phyloP scores from a whole-genome alignment of 2,888 invertebrate species.

The Cinara cedri region DNA sequence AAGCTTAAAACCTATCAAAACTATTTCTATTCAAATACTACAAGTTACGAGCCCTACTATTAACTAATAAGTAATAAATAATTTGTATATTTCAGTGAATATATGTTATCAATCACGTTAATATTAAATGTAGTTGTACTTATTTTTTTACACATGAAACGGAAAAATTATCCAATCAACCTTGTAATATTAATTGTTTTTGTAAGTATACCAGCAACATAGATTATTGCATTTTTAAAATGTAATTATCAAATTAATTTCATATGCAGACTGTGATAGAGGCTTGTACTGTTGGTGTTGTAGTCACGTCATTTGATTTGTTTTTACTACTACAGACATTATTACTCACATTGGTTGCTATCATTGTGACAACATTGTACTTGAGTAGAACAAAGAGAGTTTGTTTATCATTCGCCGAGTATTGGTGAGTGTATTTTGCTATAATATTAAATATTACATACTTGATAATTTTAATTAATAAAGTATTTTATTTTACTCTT shows the following conservation, averaged over 20 bases:
- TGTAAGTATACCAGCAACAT: conserved; percentile 24
- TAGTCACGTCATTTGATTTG: conserved; percentile 48
- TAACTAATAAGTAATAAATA: too few relatives aligned
- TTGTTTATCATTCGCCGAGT: conserved; percentile 23
- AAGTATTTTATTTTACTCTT: too few relatives aligned
- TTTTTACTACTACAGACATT: conserved; percentile 46
- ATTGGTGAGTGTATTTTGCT: conserved; percentile 26
- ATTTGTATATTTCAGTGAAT: conserved; percentile 41
- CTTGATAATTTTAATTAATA: too few relatives aligned
- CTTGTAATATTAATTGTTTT: conserved; percentile 47
- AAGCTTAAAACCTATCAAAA: too few relatives aligned
- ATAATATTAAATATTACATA: not conserved
- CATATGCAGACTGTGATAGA: conserved; percentile 31
- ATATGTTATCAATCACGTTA: conserved; percentile 46
- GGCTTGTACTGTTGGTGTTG: conserved; percentile 46
- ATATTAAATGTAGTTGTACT: conserved; percentile 47
- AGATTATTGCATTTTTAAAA: not conserved
- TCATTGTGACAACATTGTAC: conserved; percentile 22
- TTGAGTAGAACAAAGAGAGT: conserved; percentile 27
- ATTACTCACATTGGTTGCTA: conserved; percentile 40
- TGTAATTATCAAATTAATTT: not conserved
- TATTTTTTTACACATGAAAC: conserved; percentile 49
- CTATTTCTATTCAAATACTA: too few relatives aligned
- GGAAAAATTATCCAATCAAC: conserved; percentile 42
- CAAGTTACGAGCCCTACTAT: too few relatives aligned